These are phyloP conservation scores for Pao palembangensis DNA, from an alignment of 2,113 vertebrate genomes.

Conservation along the genomic window DNA sequence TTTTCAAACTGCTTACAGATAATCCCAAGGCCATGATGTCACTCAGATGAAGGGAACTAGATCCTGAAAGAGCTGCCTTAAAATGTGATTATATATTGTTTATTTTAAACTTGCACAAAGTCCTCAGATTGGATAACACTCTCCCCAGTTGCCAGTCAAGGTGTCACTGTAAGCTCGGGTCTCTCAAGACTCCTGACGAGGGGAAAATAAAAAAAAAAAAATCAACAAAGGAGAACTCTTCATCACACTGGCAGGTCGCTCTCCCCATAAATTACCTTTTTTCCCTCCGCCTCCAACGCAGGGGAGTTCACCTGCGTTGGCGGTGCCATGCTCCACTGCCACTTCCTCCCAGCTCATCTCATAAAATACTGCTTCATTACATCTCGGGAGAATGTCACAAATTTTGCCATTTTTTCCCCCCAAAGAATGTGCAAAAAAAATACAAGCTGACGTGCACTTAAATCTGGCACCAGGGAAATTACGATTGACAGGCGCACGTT, in stretches of 20 bases:
- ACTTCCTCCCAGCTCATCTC: conserved; percentile 64
- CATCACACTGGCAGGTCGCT: conserved; percentile 88
- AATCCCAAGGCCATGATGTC: conserved; percentile 35
- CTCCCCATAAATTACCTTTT: conserved; percentile 87
- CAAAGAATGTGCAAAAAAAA: conserved; percentile 33
- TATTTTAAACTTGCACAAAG: conserved; percentile 62
- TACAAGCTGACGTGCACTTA: conserved; percentile 16
- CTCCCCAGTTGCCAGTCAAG: conserved; percentile 83
- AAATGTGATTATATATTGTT: conserved; percentile 60
- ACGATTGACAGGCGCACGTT: conserved; percentile 10
- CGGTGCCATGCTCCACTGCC: conserved; percentile 72
- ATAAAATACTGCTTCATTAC: conserved; percentile 67
- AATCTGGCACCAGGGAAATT: conserved; percentile 25
- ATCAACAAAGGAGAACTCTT: conserved; percentile 81
- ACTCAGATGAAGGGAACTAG: not conserved
- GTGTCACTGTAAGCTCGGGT: conserved; percentile 75
- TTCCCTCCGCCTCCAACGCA: conserved; percentile 70
- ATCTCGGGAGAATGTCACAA: conserved; percentile 46
- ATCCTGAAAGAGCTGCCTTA: conserved; percentile 40
- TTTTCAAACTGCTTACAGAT: too few species aligned
- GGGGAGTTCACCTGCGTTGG: conserved; percentile 75
- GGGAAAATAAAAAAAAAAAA: conserved; percentile 45
- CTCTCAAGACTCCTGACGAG: conserved; percentile 79
- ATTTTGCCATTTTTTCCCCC: conserved; percentile 26
- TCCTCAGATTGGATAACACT: conserved; percentile 63